Evolutionary conservation across 2,797 vertebrate species (phyloP).

Genomic region (Poeciliopsis infans): DNA sequence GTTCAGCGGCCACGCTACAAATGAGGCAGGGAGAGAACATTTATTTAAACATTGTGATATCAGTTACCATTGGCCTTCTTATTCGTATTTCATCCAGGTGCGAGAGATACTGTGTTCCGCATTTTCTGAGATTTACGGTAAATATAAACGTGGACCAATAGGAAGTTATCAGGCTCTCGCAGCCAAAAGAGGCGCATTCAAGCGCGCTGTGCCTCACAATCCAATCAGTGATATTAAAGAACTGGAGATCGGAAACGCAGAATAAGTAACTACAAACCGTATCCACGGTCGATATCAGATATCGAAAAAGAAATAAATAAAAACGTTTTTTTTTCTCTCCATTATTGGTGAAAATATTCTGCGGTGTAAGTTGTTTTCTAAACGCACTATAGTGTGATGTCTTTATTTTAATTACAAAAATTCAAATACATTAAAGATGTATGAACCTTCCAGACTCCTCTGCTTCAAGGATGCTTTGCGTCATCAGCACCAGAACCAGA

Average conservation of each 20-base stretch:
- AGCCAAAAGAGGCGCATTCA: neutral
- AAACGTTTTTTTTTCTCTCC: neutral
- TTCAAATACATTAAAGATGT: neutral
- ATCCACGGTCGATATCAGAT: neutral
- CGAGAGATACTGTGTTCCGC: too few species aligned
- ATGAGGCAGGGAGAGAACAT: fast-evolving
- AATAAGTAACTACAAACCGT: neutral
- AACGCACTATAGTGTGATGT: neutral
- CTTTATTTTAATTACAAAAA: neutral
- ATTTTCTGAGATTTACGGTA: slow-evolving; percentile 63
- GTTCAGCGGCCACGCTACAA: too few species aligned
- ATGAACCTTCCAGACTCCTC: too few species aligned
- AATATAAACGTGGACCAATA: slow-evolving; percentile 77
- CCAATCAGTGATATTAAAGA: neutral
- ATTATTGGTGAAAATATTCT: neutral
- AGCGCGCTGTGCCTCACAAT: neutral
- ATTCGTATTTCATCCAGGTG: too few species aligned
- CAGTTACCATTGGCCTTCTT: fast-evolving
- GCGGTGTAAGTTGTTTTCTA: neutral
- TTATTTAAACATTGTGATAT: fast-evolving
- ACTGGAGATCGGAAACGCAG: neutral
- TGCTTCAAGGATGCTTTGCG: too few species aligned
- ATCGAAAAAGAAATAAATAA: neutral
- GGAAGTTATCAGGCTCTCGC: slow-evolving; percentile 22
- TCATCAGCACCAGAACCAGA: too few species aligned